Evolutionary conservation across 2,888 invertebrate genomes (phyloP).

Genomic region (Lithophane socia): DNA sequence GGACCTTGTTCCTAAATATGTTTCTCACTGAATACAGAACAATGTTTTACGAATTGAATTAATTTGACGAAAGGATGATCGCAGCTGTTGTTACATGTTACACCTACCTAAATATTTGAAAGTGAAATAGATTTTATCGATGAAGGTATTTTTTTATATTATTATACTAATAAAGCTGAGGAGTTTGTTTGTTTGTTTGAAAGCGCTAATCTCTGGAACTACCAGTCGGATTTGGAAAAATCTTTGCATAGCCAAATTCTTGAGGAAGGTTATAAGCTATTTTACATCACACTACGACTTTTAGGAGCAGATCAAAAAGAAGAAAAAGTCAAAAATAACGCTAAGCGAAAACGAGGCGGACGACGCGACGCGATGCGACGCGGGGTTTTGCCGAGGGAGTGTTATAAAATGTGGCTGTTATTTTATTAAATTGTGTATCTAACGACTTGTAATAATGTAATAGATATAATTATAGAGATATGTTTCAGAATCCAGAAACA

Average conservation of each 20-base stretch:
- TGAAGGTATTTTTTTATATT: too few relatives aligned
- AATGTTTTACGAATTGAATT: constrained; percentile 20
- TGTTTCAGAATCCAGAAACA: too few relatives aligned
- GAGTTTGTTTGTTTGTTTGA: too few relatives aligned
- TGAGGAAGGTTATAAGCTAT: too few relatives aligned
- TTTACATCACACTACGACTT: too few relatives aligned
- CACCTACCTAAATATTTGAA: neutral
- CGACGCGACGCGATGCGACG: neutral
- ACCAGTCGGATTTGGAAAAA: too few relatives aligned
- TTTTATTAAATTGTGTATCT: neutral
- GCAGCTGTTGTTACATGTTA: neutral
- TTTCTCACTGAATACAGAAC: constrained; percentile 17
- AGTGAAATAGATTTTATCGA: neutral
- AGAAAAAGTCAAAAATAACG: neutral
- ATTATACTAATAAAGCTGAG: too few relatives aligned
- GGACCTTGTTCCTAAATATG: constrained; percentile 27
- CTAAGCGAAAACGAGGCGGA: neutral
- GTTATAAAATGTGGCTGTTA: neutral
- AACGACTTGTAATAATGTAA: neutral
- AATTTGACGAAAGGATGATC: constrained; percentile 26
- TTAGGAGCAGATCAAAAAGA: neutral
- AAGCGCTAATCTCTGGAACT: too few relatives aligned
- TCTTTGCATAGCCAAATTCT: too few relatives aligned
- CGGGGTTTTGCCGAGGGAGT: neutral
- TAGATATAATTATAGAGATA: too few relatives aligned